Evolutionary conservation across 2,888 invertebrate genomes (phyloP).

Genomic region (Tetheella fluctuosa): DNA sequence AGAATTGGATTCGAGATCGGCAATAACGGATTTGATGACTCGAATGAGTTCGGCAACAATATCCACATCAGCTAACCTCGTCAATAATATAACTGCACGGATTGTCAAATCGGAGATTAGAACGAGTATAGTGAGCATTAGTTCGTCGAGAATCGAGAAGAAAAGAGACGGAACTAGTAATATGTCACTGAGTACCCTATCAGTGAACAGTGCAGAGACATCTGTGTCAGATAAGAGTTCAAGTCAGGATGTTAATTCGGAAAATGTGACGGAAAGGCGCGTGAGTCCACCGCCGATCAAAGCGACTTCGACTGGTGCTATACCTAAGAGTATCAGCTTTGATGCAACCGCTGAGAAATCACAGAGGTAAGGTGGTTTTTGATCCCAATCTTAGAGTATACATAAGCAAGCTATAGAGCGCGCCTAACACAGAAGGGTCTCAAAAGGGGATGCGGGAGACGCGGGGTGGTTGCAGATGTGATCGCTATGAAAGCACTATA

Average conservation of each 20-base stretch:
- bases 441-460: too few relatives aligned
- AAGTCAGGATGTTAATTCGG: conserved; percentile 78
- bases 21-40: conserved; percentile 73
- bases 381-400: not conserved
- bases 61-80: conserved; percentile 63
- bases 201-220: conserved; percentile 75
- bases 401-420: too few relatives aligned
- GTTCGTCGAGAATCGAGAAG: conserved; percentile 74
- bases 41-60: conserved; percentile 75
- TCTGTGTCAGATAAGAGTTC: conserved; percentile 77
- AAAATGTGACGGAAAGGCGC: conserved; percentile 72
- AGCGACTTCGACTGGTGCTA: conserved; percentile 89
- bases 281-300: conserved; percentile 71
- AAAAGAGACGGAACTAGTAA: conserved; percentile 64
- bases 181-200: conserved; percentile 72
- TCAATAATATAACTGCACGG: conserved; percentile 65
- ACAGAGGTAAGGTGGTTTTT: conserved; percentile 75
- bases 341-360: conserved; percentile 94
- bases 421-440: too few relatives aligned
- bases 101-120: conserved; percentile 73
- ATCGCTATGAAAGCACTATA: too few relatives aligned
- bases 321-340: conserved; percentile 96
- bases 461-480: too few relatives aligned
- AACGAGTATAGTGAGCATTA: conserved; percentile 74
- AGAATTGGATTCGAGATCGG: conserved; percentile 59